Percentiles rank a stretch among this genome's conserved stretches.
phyloP scores from a whole-genome alignment of 2,888 invertebrate species.

The Ligdia adustata region DNA sequence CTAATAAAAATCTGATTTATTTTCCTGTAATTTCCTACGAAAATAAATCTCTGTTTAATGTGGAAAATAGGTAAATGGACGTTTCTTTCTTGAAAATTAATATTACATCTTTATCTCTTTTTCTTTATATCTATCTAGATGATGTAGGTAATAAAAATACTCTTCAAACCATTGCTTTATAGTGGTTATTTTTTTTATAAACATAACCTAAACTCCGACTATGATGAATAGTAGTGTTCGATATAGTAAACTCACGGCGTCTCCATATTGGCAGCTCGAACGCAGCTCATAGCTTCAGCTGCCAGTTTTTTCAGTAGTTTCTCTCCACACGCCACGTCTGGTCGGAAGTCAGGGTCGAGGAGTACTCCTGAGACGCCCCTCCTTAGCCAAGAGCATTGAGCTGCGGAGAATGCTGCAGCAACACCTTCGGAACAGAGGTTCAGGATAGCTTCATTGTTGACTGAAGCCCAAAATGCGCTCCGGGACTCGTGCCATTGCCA shows the following conservation, averaged over 20 bases:
- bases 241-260: conserved; percentile 73
- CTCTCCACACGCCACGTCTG: conserved; percentile 53
- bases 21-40: too few species aligned
- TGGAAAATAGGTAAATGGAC: too few species aligned
- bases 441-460: conserved; percentile 55
- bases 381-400: conserved; percentile 67
- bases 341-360: conserved; percentile 58
- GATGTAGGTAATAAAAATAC: too few species aligned
- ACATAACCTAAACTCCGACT: too few species aligned
- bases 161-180: too few species aligned
- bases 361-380: conserved; percentile 64
- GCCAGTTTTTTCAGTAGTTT: conserved; percentile 59
- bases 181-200: too few species aligned
- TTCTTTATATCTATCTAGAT: too few species aligned
- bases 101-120: too few species aligned
- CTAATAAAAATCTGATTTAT: too few species aligned
- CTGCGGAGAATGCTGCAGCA: conserved; percentile 53
- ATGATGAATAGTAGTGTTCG: too few species aligned
- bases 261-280: conserved; percentile 54
- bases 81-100: too few species aligned
- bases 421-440: conserved; percentile 67
- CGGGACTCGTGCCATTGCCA: conserved; percentile 64
- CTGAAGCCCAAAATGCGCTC: conserved; percentile 53
- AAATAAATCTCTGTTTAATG: too few species aligned
- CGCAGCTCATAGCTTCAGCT: conserved; percentile 62